Evolutionary conservation across 2,113 vertebrate genomes (phyloP).

Genomic region (Dromiciops gliroides): DNA sequence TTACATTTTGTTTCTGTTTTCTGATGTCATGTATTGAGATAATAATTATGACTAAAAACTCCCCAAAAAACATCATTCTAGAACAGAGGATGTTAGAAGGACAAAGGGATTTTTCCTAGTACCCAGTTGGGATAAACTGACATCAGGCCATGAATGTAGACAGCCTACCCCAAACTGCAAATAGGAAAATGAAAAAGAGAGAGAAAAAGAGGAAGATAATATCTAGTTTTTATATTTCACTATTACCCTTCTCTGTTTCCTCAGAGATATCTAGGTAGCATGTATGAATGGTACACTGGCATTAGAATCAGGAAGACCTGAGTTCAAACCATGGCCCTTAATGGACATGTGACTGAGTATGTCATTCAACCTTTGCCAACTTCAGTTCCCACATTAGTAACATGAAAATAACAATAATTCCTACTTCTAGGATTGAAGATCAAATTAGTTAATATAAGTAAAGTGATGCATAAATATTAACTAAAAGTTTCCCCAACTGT

Average conservation of each 20-base stretch:
- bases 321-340: neutral
- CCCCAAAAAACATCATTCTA: neutral
- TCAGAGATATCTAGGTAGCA: neutral
- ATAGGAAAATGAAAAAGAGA: neutral
- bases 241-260: neutral
- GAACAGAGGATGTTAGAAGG: neutral
- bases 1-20: neutral
- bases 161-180: neutral
- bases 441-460: neutral
- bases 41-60: neutral
- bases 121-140: neutral
- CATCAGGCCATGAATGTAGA: neutral
- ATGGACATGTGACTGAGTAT: neutral
- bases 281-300: neutral
- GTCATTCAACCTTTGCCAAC: neutral
- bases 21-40: neutral
- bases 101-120: neutral
- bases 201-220: neutral
- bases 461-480: neutral
- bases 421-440: neutral
- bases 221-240: neutral
- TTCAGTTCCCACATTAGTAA: neutral
- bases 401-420: neutral
- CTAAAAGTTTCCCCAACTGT: neutral
- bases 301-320: neutral